Percentiles rank a stretch among this genome's conserved stretches.
phyloP scores from a whole-genome alignment of 2,797 vertebrate genomes.

The Artibeus jamaicensis region DNA sequence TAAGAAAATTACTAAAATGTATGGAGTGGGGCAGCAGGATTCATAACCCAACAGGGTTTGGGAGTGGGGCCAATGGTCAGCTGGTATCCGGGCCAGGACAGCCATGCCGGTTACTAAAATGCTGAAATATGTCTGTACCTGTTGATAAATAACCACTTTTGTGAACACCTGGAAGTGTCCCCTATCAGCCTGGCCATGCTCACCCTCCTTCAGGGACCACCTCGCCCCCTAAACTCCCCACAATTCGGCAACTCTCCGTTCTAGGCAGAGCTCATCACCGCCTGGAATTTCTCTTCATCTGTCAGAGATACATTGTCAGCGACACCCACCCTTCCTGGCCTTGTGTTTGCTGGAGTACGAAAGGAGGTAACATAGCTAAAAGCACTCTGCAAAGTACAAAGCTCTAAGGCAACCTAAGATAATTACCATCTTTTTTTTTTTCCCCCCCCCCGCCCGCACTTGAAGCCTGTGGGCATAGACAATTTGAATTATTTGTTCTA shows the following conservation, averaged over 20 bases:
- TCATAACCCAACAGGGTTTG: background rate
- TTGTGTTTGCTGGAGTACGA: too few species aligned
- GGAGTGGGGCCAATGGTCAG: background rate
- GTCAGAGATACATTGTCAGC: background rate
- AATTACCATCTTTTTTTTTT: background rate
- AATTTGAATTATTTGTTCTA: background rate
- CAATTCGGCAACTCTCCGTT: background rate
- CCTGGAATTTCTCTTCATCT: background rate
- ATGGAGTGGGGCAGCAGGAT: background rate
- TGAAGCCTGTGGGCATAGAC: background rate
- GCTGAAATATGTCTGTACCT: background rate
- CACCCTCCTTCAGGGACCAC: too few species aligned
- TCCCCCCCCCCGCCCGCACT: background rate
- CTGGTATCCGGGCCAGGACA: background rate
- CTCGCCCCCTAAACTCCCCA: rapidly evolving
- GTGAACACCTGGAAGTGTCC: background rate
- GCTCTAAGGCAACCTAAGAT: background rate
- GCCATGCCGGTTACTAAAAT: background rate
- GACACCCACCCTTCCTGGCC: background rate
- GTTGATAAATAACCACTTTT: background rate
- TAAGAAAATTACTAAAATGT: background rate
- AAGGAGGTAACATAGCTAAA: background rate
- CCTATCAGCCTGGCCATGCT: background rate
- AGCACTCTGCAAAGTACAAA: background rate
- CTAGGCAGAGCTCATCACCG: background rate